Conservation (phyloP, 2,888 invertebrate species). For the Cephus sareptanus region DNA sequence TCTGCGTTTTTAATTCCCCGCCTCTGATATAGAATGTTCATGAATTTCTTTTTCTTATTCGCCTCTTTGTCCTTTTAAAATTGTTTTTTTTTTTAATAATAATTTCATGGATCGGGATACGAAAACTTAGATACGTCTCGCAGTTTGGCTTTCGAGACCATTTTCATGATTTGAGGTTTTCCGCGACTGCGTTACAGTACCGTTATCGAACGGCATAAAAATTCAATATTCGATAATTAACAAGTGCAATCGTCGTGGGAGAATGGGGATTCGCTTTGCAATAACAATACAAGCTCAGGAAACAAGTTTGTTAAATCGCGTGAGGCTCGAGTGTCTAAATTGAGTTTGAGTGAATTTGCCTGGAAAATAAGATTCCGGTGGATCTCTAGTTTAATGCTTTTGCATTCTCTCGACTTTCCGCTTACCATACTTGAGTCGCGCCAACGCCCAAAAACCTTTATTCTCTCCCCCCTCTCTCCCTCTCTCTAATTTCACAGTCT, state of each 20-base stretch:
- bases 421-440: neutral
- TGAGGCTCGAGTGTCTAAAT: slow-evolving; percentile 3
- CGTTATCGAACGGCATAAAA: neutral
- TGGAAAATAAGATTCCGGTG: slow-evolving; percentile 13
- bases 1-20: neutral
- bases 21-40: neutral
- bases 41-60: neutral
- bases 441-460: neutral
- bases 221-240: neutral
- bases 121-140: too few relatives aligned
- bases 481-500: too few relatives aligned
- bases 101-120: too few relatives aligned
- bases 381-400: neutral
- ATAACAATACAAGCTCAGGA: neutral
- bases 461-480: too few relatives aligned
- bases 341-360: slow-evolving; percentile 18
- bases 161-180: neutral
- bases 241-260: neutral
- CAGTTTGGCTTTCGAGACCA: too few relatives aligned
- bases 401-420: neutral
- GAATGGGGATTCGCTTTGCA: neutral
- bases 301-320: neutral
- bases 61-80: neutral
- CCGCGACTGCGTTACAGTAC: too few relatives aligned
- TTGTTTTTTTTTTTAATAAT: too few relatives aligned